Evolutionary conservation across 2,888 invertebrate species (phyloP).

Genomic region (Drosophila gaucha): DNA sequence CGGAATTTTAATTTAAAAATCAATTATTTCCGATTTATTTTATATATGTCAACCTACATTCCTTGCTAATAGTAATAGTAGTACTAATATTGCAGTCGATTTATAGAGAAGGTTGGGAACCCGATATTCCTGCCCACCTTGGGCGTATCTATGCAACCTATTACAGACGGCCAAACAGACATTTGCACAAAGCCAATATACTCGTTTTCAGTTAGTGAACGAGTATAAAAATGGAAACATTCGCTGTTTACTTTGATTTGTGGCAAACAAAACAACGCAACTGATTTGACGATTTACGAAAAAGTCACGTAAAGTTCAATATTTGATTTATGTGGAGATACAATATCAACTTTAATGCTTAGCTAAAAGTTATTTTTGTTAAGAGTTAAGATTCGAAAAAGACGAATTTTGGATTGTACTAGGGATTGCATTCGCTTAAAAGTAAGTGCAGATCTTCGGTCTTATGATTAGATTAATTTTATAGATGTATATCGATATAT

Average conservation of each 20-base stretch:
- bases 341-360: conserved; percentile 4
- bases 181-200: not conserved
- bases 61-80: no score
- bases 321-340: conserved; percentile 21
- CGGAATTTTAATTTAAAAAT: no score
- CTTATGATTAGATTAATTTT: no score
- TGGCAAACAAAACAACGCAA: conserved; percentile 21
- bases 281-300: conserved; percentile 27
- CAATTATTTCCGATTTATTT: no score
- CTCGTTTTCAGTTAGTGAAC: not conserved
- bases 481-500: no score
- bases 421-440: no score
- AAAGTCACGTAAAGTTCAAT: conserved; percentile 11
- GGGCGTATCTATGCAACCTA: no score
- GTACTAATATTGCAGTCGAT: no score
- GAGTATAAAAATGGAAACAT: not conserved
- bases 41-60: no score
- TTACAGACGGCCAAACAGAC: no score
- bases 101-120: not conserved
- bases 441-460: no score
- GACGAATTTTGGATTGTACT: not conserved
- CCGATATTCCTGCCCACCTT: no score
- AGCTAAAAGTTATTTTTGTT: not conserved
- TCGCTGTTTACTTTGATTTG: conserved; percentile 33
- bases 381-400: not conserved